phyloP scores from a whole-genome alignment of 2,888 invertebrate genomes.

The Drosophila meridionalis region DNA sequence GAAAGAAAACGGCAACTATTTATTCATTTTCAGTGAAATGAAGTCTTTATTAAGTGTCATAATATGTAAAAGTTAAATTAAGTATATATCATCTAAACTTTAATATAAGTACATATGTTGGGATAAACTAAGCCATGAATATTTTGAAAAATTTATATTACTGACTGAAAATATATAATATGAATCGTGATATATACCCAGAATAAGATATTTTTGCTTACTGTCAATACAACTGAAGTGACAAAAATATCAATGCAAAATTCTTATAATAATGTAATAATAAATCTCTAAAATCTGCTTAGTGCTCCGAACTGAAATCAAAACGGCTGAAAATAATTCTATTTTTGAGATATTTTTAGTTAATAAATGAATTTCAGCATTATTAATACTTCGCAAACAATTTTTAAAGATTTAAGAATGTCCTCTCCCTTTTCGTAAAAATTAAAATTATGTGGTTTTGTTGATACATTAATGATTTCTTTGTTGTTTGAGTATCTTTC shows the following conservation, averaged over 20 bases:
- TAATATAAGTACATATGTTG: constrained; percentile 70
- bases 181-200: constrained; percentile 32
- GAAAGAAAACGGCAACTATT: neutral
- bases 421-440: constrained; percentile 1
- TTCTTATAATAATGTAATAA: constrained; percentile 49
- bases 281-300: constrained; percentile 17
- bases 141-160: constrained; percentile 50
- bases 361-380: constrained; percentile 21
- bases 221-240: constrained; percentile 43
- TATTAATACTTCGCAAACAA: constrained; percentile 16
- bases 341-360: constrained; percentile 20
- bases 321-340: constrained; percentile 21
- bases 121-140: constrained; percentile 56
- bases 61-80: constrained; percentile 66
- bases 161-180: constrained; percentile 50
- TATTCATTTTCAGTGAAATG: constrained; percentile 57
- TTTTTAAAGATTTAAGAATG: neutral
- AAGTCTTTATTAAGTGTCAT: constrained; percentile 72
- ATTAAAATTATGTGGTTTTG: constrained; percentile 23
- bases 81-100: constrained; percentile 67
- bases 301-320: constrained; percentile 15
- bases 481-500: constrained; percentile 63
- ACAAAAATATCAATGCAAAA: constrained; percentile 43
- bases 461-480: constrained; percentile 47
- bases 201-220: constrained; percentile 16